These are phyloP conservation scores for Atherinomorus stipes DNA, from an alignment of 2,113 vertebrate genomes.

Conservation along the genomic window DNA sequence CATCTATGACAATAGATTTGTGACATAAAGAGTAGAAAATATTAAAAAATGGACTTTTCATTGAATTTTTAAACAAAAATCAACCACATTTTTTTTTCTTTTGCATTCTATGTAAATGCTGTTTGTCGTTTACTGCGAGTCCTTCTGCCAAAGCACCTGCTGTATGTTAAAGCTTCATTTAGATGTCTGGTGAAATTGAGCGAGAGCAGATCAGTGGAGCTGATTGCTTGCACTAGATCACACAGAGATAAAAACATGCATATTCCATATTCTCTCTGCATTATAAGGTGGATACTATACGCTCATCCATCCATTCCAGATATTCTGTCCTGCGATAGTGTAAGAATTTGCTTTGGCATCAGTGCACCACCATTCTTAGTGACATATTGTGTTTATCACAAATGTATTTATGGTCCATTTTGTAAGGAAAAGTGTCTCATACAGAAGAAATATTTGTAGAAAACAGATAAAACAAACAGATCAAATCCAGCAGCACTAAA, in stretches of 20 bases:
- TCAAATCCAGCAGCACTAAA: neutral
- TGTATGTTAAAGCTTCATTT: conserved; percentile 9
- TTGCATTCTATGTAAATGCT: neutral
- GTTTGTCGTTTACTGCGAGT: neutral
- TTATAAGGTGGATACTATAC: neutral
- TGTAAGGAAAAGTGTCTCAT: neutral
- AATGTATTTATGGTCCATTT: conserved; percentile 16
- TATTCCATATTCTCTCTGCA: neutral
- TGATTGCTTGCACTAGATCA: neutral
- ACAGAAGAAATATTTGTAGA: conserved; percentile 13
- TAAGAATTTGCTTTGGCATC: conserved; percentile 15
- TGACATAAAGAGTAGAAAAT: neutral
- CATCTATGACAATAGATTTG: neutral
- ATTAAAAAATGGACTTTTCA: neutral
- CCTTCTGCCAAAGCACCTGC: neutral
- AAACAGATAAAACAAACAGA: conserved; percentile 16
- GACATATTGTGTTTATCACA: conserved; percentile 6
- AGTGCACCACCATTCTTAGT: neutral
- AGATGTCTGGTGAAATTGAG: neutral
- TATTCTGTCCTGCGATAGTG: conserved; percentile 1
- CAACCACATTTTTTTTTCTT: neutral
- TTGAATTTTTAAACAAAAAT: neutral
- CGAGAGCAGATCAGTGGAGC: neutral
- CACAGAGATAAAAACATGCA: neutral
- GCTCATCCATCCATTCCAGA: conserved; percentile 4